A percentile compares a stretch with the other conserved stretches of the same genome.
Evolutionary conservation across 35 echinoderm and acorn worm species (phyloP).

Genomic region (Hemicentrotus pulcherrimus): DNA sequence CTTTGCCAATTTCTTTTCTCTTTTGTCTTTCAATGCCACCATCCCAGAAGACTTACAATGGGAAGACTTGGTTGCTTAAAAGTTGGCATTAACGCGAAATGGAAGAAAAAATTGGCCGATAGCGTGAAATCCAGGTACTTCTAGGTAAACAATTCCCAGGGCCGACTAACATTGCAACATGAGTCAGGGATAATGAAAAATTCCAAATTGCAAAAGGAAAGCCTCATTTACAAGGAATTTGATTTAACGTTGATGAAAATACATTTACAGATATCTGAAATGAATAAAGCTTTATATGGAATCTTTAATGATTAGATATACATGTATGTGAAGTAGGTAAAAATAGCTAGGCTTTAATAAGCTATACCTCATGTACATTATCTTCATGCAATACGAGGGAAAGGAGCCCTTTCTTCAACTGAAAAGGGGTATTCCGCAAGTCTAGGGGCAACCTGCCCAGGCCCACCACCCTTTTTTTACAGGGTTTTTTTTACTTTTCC

Average conservation of each 20-base stretch:
- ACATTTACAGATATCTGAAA: too few species aligned
- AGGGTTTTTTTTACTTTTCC: too few species aligned
- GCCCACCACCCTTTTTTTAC: too few species aligned
- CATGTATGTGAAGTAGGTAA: neutral
- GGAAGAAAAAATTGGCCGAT: neutral
- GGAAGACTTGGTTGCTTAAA: neutral
- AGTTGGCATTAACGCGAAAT: neutral
- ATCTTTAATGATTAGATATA: neutral
- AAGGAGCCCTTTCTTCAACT: too few species aligned
- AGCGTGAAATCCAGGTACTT: neutral
- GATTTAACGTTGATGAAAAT: too few species aligned
- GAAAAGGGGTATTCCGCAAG: too few species aligned
- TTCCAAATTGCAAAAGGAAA: neutral
- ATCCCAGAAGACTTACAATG: neutral
- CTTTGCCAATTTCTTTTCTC: conserved; percentile 8
- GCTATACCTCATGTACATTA: too few species aligned
- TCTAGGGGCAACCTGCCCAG: too few species aligned
- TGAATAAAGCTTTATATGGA: neutral
- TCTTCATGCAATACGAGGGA: too few species aligned
- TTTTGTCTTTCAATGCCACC: neutral
- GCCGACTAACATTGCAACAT: neutral
- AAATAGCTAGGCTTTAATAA: too few species aligned
- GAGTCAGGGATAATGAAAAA: neutral
- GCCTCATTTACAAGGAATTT: neutral
- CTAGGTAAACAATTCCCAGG: neutral